Percentiles rank a stretch among this genome's conserved stretches.
These are phyloP conservation scores for Tetropium fuscum DNA, from an alignment of 2,888 invertebrate genomes.

Conservation along the genomic window DNA sequence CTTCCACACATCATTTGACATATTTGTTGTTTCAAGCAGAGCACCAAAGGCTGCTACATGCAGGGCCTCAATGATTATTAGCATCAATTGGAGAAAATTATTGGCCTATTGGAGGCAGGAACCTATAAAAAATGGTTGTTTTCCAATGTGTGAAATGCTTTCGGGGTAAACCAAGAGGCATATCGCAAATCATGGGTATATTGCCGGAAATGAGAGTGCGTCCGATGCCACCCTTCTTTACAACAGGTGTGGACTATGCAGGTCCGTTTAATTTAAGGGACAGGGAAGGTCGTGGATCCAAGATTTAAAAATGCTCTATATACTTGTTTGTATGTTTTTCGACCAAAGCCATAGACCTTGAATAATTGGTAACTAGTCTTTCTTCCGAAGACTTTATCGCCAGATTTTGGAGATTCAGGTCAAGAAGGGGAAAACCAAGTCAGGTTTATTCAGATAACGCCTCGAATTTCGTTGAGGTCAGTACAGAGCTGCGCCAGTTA, in stretches of 20 bases:
- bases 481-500: slow-evolving; percentile 10
- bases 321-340: slow-evolving; percentile 25
- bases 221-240: slow-evolving; percentile 27
- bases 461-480: slow-evolving; percentile 20
- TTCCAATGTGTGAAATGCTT: slow-evolving; percentile 37
- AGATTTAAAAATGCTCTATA: slow-evolving; percentile 22
- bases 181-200: slow-evolving; percentile 20
- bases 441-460: slow-evolving; percentile 14
- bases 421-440: slow-evolving; percentile 19
- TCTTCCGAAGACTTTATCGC: slow-evolving; percentile 11
- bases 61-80: slow-evolving; percentile 32
- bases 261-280: slow-evolving; percentile 33
- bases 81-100: slow-evolving; percentile 26
- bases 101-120: slow-evolving; percentile 31
- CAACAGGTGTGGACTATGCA: slow-evolving; percentile 29
- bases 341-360: slow-evolving; percentile 17
- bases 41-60: slow-evolving; percentile 33
- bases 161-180: slow-evolving; percentile 3
- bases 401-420: slow-evolving; percentile 3
- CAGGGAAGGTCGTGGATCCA: slow-evolving; percentile 20
- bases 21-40: slow-evolving; percentile 28
- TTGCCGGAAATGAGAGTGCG: slow-evolving; percentile 30
- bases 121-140: slow-evolving; percentile 28
- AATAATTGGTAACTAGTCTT: slow-evolving; percentile 7
- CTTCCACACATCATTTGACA: slow-evolving; percentile 32